Conservation (phyloP, 2,888 invertebrate genomes). For the Troides helena region DNA sequence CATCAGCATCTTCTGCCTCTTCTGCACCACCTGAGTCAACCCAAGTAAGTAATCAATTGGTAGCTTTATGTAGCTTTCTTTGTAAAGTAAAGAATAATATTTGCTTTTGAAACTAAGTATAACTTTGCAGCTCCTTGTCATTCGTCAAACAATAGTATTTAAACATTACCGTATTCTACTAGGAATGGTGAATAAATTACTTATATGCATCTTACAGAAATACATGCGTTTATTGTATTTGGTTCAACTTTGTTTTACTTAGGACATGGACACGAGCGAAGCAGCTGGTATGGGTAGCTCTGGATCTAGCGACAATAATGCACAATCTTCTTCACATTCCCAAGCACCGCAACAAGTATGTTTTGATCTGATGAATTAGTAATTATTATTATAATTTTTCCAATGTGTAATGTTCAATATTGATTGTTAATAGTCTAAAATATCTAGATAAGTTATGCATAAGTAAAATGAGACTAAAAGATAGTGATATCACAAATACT, state of each 20-base stretch:
- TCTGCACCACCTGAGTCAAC: conserved; percentile 78
- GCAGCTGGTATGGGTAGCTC: conserved; percentile 71
- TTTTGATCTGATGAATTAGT: neutral
- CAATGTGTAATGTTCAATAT: neutral
- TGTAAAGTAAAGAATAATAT: too few species aligned
- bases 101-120: neutral
- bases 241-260: conserved; percentile 13
- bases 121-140: neutral
- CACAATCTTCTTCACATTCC: conserved; percentile 69
- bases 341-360: conserved; percentile 70
- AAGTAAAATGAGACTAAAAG: too few species aligned
- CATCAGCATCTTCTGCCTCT: conserved; percentile 78
- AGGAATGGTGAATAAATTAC: too few species aligned
- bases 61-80: neutral
- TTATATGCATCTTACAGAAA: too few species aligned
- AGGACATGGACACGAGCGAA: conserved; percentile 76
- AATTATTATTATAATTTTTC: neutral
- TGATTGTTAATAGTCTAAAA: neutral
- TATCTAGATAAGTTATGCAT: too few species aligned
- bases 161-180: too few species aligned
- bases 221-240: too few species aligned
- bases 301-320: conserved; percentile 66
- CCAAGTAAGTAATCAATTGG: conserved; percentile 39
- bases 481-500: too few species aligned
- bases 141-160: too few species aligned